Evolutionary conservation across 2,797 vertebrate genomes (phyloP).

Genomic region (Ptychadena robeensis): DNA sequence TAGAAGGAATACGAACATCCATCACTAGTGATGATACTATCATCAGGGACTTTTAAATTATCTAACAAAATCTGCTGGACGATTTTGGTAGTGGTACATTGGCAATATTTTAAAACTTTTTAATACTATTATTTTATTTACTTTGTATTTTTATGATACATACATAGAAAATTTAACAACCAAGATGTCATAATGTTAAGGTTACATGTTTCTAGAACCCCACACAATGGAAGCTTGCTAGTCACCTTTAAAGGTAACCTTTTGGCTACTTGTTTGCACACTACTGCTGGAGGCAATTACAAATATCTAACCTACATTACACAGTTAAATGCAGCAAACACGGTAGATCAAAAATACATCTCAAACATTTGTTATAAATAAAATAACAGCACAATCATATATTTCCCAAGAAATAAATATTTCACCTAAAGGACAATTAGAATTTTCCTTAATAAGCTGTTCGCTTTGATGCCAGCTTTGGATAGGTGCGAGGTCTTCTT

Average conservation of each 20-base stretch:
- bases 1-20: too few species aligned
- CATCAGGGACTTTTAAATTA: too few species aligned
- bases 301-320: background rate
- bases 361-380: background rate
- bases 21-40: too few species aligned
- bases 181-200: too few species aligned
- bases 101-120: too few species aligned
- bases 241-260: background rate
- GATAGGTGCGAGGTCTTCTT: slow-evolving; percentile 15
- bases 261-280: background rate
- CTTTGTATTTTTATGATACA: too few species aligned
- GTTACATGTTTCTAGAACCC: too few species aligned
- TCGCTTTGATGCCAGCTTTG: background rate
- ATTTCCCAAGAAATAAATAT: slow-evolving; percentile 1
- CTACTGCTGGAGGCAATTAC: background rate
- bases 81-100: too few species aligned
- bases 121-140: too few species aligned
- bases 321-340: background rate
- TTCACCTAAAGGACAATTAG: slow-evolving; percentile 21
- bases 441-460: background rate
- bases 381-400: background rate
- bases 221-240: too few species aligned
- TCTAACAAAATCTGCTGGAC: too few species aligned
- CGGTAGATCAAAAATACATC: background rate
- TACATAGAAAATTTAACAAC: too few species aligned